Evolutionary conservation across 2,113 vertebrate species (phyloP).

Genomic region (Rhinoptilus africanus): DNA sequence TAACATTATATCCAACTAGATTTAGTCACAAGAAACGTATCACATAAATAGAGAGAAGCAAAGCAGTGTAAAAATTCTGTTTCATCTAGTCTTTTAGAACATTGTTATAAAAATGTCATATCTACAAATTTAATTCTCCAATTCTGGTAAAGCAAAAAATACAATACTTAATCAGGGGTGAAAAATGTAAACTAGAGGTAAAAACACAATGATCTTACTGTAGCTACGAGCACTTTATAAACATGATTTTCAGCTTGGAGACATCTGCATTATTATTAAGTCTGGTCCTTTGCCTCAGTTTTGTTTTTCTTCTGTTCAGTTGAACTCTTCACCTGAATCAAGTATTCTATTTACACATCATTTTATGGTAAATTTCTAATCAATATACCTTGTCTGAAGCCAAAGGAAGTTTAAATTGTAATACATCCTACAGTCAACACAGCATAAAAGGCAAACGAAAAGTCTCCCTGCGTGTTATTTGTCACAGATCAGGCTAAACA

Average conservation of each 20-base stretch:
- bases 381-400: not conserved
- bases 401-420: not conserved
- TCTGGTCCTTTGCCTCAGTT: not conserved
- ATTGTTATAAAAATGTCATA: not conserved
- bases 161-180: not conserved
- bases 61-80: not conserved
- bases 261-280: not conserved
- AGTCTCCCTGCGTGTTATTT: not conserved
- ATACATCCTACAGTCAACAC: not conserved
- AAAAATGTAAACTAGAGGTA: not conserved
- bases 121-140: not conserved
- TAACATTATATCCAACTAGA: not conserved
- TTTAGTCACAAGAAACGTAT: not conserved
- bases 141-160: not conserved
- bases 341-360: not conserved
- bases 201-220: not conserved
- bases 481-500: not conserved
- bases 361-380: not conserved
- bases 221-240: not conserved
- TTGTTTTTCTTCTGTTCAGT: not conserved
- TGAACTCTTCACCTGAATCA: not conserved
- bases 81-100: not conserved
- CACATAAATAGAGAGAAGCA: not conserved
- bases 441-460: not conserved
- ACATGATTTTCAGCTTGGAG: not conserved